Evolutionary conservation across 2,113 vertebrate species (phyloP), one percentile per base, ranked within the genome.

Genomic region (Thalassoma bifasciatum): DNA sequence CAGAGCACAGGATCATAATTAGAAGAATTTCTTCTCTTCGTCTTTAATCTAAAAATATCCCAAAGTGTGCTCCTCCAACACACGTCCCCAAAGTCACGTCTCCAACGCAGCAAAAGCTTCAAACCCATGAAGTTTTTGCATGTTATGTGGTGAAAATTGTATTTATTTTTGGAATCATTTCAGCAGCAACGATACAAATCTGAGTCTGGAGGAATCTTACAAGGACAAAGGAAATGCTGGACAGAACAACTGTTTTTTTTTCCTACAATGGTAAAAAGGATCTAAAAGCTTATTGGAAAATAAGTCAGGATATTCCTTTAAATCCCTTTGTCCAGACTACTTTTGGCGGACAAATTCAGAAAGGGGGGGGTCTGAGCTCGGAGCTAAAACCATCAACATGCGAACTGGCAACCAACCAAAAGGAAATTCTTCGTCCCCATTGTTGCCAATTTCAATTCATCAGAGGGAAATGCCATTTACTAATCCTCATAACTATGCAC

Each of bases 371-470:
- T 54, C 37, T 49, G 30, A 66, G 36, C 60, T 11, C 19, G 0
- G 9, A 57, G 76, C 53, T 75, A 47, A 80, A 79, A 42, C 63
- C 47, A 51, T 68, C 75, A 61, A 66, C 74, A 74, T 23, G 74
- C 61, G 24, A 1, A 10, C 42, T 88, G 87, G 88, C 87, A 58
- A 76, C 36, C 30, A 0, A 68, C 81, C 82, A 83, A 79, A 65
- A 77, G 71, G 82, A 88, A 89, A 88, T 83, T 85, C 90, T 86
- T 79, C 0, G 54, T 71, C 66, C 36, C 81, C 13, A 57, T 77
- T 85, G 79, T 75, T 77, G 81, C 75, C 73, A 72, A 81, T 77
- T 82, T 79, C 50, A 77, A 79, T 86, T 75, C 66, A 81, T 77
- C 71, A 63, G 69, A 4, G 67, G 88, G 88, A 90, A 89, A 90